Base-by-base conservation (phyloP, 2,797 vertebrate species). In the Halcyon smyrnensis region DNA sequence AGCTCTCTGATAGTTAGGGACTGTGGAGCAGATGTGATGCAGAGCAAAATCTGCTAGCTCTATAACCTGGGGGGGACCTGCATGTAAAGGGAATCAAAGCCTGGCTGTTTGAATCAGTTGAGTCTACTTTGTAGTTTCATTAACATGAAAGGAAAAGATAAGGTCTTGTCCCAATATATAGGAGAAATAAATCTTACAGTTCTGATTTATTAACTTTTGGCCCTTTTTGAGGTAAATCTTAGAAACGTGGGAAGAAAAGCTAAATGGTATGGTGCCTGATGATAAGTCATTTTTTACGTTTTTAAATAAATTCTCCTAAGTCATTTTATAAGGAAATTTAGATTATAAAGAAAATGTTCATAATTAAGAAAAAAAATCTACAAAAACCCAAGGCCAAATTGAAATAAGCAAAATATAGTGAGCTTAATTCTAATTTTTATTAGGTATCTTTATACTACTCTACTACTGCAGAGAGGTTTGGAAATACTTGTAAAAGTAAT, bases 401-500 rank as follows among this genome's bases (percentile, higher is more conserved):
- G 15, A 85, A 88, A 53, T 12, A 84, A 75, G 16, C 1, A 53
- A 70, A 91, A 54, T 43, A 59, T 1, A 48, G 2, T 53, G 4
- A 65, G 4, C 6, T 3, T 51, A 51, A 91, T 75, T 87, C 30
- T 78, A 65, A 54, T 48, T 90, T 84, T 43, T 60, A 21, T 20
- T 67, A 56, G 19, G 19, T 34, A 62, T 6, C 71, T 93, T 88
- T 79, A 54, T 78, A 25, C 5, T 46, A n/a, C 21, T 78, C 21
- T 85, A 43, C 36, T 90, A 65, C 23, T 0, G 0, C 24, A 69
- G 28, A 94, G n/a, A 84, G 32, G 17, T 77, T 76, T 94, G 36
- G 56, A 94, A 84, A 69, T 67, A 56, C 53, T 60, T 90, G 27
- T 23, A 76, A 67, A 93, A 83, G 15, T 78, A 89, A 90, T 91